Percentiles rank a stretch among this genome's conserved stretches.
phyloP scores from a whole-genome alignment of 2,888 invertebrate genomes.

The Chalcis sispes region DNA sequence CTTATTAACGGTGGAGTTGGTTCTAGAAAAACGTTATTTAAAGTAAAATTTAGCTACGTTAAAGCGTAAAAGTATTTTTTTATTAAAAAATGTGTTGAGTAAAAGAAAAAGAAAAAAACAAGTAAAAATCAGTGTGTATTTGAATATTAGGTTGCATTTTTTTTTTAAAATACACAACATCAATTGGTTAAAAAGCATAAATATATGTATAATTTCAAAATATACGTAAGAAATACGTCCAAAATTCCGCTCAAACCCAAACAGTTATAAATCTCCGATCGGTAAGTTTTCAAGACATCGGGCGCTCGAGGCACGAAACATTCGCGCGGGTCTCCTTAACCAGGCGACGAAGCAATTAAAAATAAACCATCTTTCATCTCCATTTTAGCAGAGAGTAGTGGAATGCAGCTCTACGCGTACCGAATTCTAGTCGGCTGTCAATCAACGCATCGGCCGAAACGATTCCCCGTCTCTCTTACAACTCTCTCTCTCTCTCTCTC shows the following conservation, averaged over 20 bases:
- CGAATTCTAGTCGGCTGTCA: slow-evolving; percentile 56
- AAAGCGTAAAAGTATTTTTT: too few species aligned
- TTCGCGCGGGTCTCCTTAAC: slow-evolving; percentile 46
- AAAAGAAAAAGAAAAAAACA: neutral
- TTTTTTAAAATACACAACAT: too few species aligned
- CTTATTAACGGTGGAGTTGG: too few species aligned
- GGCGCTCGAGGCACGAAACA: slow-evolving; percentile 6
- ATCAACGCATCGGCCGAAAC: slow-evolving; percentile 51
- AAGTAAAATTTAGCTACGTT: too few species aligned
- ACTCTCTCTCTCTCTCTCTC: too few species aligned
- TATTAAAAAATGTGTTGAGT: too few species aligned
- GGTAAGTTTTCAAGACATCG: slow-evolving; percentile 39
- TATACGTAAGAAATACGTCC: too few species aligned
- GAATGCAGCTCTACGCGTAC: slow-evolving; percentile 41
- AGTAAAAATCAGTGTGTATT: too few species aligned
- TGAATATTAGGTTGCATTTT: too few species aligned
- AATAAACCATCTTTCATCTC: slow-evolving; percentile 74
- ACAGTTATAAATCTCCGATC: slow-evolving; percentile 47
- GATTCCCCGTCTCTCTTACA: slow-evolving; percentile 29
- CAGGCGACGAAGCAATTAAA: slow-evolving; percentile 68
- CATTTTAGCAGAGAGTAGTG: slow-evolving; percentile 72
- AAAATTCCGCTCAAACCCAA: neutral
- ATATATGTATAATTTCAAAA: too few species aligned
- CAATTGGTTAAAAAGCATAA: too few species aligned
- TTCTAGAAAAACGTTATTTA: too few species aligned